Evolutionary conservation across 1,140 invertebrate genomes (phyloP).

Genomic region (Antheraea mylitta): DNA sequence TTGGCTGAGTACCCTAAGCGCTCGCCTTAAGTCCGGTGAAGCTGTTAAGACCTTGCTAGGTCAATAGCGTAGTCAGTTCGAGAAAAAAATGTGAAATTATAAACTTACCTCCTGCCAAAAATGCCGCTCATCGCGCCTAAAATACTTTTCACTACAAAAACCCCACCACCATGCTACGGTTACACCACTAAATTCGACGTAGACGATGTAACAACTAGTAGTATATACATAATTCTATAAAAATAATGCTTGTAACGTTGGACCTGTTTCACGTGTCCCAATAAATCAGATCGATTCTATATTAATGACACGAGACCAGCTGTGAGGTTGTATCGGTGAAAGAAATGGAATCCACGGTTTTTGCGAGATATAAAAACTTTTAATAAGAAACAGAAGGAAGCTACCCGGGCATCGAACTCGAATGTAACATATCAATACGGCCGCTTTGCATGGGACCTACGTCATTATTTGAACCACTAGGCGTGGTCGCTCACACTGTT

Average conservation of each 20-base stretch:
- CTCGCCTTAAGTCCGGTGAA: too few species aligned
- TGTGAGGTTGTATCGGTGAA: conserved; percentile 16
- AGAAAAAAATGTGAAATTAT: too few species aligned
- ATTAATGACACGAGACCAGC: conserved; percentile 20
- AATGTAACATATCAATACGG: conserved; percentile 55
- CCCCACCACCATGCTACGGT: too few species aligned
- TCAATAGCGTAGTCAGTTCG: too few species aligned
- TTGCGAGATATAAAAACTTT: conserved; percentile 34
- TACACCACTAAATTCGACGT: too few species aligned
- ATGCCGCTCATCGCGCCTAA: too few species aligned
- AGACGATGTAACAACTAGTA: too few species aligned
- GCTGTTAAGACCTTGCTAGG: too few species aligned
- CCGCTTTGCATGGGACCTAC: conserved; percentile 58
- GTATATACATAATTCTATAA: too few species aligned
- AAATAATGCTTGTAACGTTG: background rate
- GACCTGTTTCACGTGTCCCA: background rate
- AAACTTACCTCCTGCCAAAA: too few species aligned
- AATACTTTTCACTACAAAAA: too few species aligned
- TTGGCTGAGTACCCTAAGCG: too few species aligned
- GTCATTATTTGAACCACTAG: conserved; percentile 58
- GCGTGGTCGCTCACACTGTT: background rate
- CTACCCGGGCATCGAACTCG: conserved; percentile 53
- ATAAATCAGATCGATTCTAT: conserved; percentile 4
- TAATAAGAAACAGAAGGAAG: conserved; percentile 48
- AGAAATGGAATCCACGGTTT: conserved; percentile 31